Conservation (phyloP, 2,113 vertebrate species). For the Plotosus lineatus region DNA sequence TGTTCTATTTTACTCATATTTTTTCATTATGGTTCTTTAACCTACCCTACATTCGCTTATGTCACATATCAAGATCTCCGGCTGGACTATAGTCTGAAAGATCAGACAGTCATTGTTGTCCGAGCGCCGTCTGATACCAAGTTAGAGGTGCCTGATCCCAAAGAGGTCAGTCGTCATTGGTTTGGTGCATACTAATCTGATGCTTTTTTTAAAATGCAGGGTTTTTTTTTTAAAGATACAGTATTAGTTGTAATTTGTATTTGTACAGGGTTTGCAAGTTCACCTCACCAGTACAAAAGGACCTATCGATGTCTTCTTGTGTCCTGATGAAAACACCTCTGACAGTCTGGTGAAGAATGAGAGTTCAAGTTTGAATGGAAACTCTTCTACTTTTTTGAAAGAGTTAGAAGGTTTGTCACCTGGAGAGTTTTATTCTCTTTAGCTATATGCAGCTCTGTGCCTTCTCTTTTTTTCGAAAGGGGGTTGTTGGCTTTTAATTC, state of each 20-base stretch:
- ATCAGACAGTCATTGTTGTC: slow-evolving; percentile 94
- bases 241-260: not conserved
- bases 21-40: slow-evolving; percentile 71
- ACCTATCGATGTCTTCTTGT: slow-evolving; percentile 91
- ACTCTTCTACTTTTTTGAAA: slow-evolving; percentile 63
- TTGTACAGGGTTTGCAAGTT: slow-evolving; percentile 82
- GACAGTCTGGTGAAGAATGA: slow-evolving; percentile 74
- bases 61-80: slow-evolving; percentile 90
- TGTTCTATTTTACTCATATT: not conserved
- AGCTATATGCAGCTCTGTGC: too few species aligned
- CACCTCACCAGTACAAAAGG: slow-evolving; percentile 89
- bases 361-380: slow-evolving; percentile 75
- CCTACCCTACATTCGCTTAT: slow-evolving; percentile 84
- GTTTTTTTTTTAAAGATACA: not conserved
- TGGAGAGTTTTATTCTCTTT: not conserved
- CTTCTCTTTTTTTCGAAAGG: too few species aligned
- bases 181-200: not conserved
- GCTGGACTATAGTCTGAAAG: slow-evolving; percentile 84
- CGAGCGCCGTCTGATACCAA: slow-evolving; percentile 92
- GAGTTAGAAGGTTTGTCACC: slow-evolving; percentile 55
- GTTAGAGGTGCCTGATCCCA: slow-evolving; percentile 90
- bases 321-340: slow-evolving; percentile 81
- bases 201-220: not conserved
- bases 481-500: not conserved
- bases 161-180: slow-evolving; percentile 75